Evolutionary conservation across 2,888 invertebrate species (phyloP).

Genomic region (Volucella zonaria): DNA sequence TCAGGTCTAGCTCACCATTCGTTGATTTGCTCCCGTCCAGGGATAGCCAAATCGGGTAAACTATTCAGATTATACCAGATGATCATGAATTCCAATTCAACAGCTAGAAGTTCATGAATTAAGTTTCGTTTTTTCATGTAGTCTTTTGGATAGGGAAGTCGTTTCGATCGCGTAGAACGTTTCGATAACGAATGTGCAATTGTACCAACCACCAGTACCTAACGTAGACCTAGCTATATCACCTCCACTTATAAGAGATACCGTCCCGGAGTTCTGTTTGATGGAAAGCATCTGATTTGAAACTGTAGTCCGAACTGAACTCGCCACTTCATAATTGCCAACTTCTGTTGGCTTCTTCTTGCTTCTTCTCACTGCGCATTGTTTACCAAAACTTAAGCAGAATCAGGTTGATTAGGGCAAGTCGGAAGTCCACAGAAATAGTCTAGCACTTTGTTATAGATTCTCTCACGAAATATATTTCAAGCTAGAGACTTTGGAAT

Average conservation of each 20-base stretch:
- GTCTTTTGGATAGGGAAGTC: slow-evolving; percentile 89
- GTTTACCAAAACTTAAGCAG: slow-evolving; percentile 97
- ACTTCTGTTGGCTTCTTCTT: slow-evolving; percentile 93
- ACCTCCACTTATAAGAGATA: too few relatives aligned
- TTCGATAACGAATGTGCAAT: slow-evolving; percentile 90
- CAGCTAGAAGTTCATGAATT: slow-evolving; percentile 94
- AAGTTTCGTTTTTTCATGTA: slow-evolving; percentile 97
- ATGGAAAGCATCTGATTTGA: slow-evolving; percentile 81
- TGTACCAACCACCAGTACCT: slow-evolving; percentile 91
- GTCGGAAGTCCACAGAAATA: slow-evolving; percentile 96
- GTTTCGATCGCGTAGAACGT: slow-evolving; percentile 89
- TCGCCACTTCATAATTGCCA: slow-evolving; percentile 85
- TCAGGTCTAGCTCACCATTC: slow-evolving; percentile 94
- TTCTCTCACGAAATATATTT: slow-evolving; percentile 95
- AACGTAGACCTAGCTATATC: slow-evolving; percentile 86
- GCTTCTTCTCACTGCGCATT: slow-evolving; percentile 96
- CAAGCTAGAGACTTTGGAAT: slow-evolving; percentile 92
- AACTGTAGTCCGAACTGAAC: slow-evolving; percentile 76
- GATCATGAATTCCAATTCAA: slow-evolving; percentile 96
- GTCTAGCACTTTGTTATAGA: slow-evolving; percentile 97
- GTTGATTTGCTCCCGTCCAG: slow-evolving; percentile 93
- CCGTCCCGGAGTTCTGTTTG: slow-evolving; percentile 81
- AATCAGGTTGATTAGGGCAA: slow-evolving; percentile 92
- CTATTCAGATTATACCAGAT: slow-evolving; percentile 98
- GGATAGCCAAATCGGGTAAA: slow-evolving; percentile 87